phyloP scores from a whole-genome alignment of 2,888 invertebrate genomes.

The Eutolmus rufibarbis region DNA sequence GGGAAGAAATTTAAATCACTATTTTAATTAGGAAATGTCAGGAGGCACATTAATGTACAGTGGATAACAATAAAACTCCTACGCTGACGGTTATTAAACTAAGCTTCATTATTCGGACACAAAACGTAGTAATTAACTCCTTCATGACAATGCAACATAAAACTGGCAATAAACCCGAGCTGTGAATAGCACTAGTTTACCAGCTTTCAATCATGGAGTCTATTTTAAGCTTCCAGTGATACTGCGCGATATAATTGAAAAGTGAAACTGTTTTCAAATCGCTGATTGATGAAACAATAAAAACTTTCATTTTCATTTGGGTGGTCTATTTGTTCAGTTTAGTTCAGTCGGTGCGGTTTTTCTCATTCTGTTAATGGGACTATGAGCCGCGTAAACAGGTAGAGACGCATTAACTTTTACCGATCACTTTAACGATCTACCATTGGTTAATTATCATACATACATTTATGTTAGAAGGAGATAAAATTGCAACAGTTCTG shows the following conservation, averaged over 20 bases:
- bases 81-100: background rate
- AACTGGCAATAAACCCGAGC: background rate
- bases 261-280: background rate
- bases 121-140: background rate
- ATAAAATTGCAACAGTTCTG: background rate
- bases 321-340: background rate
- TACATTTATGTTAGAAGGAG: background rate
- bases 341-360: background rate
- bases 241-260: background rate
- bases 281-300: conserved; percentile 19
- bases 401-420: background rate
- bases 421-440: background rate
- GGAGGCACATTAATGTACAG: background rate
- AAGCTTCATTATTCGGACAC: background rate
- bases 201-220: background rate
- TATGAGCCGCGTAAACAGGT: background rate
- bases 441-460: background rate
- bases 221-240: background rate
- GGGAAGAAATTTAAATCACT: background rate
- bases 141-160: background rate
- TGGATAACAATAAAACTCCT: background rate
- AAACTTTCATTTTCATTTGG: conserved; percentile 21
- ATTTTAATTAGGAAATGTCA: background rate
- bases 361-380: background rate
- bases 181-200: background rate